Evolutionary conservation across 1,140 invertebrate genomes (phyloP).

Genomic region (Trachelipus rathkii): DNA sequence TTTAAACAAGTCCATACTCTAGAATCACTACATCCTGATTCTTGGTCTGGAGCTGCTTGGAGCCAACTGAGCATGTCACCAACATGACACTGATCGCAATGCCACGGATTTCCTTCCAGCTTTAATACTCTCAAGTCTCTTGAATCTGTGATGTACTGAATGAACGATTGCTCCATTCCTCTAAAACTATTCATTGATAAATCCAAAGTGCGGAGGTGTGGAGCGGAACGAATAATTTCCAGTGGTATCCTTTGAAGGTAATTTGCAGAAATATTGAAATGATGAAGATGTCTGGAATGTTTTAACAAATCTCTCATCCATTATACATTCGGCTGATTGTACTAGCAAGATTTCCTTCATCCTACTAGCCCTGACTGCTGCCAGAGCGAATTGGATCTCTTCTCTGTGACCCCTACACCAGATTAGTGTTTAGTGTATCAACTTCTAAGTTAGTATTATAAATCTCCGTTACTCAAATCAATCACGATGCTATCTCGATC

Average conservation of each 20-base stretch:
- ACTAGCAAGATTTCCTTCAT: too few relatives aligned
- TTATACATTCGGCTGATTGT: too few relatives aligned
- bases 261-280: constrained; percentile 58
- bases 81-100: constrained; percentile 60
- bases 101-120: constrained; percentile 62
- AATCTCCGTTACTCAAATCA: too few relatives aligned
- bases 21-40: constrained; percentile 40
- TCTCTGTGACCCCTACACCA: too few relatives aligned
- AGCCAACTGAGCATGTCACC: constrained; percentile 49
- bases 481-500: too few relatives aligned
- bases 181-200: constrained; percentile 61
- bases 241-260: constrained; percentile 56
- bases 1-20: constrained; percentile 43
- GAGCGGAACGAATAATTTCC: constrained; percentile 57
- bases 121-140: constrained; percentile 50
- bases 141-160: constrained; percentile 55
- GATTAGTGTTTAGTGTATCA: too few relatives aligned
- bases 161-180: constrained; percentile 57
- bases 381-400: too few relatives aligned
- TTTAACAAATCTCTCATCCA: constrained; percentile 56
- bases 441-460: too few relatives aligned
- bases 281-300: constrained; percentile 54
- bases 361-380: too few relatives aligned
- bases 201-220: constrained; percentile 58
- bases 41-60: constrained; percentile 43